Base-by-base conservation (phyloP, 2,888 invertebrate genomes). In the Brenthis daphne region DNA sequence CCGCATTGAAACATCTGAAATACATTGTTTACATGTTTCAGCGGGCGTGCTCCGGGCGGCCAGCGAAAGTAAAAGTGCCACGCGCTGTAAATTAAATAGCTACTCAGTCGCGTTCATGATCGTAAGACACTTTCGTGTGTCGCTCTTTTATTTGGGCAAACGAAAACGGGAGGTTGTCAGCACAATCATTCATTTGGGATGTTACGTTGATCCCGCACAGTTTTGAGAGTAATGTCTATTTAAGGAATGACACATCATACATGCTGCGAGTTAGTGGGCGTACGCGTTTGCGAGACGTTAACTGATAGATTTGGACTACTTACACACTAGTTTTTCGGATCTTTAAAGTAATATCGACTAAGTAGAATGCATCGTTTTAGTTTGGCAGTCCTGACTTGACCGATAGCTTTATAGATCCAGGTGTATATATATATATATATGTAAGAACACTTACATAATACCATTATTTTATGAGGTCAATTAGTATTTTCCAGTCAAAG, bases 31-130 rank as follows among this genome's bases (percentile, higher is more conserved):
- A 47, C 48, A 61, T 12, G 60, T 47, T 60, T 61, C 60, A 55
- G 48, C 58, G 54, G 54, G n/a, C 16, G 29, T 29, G 51, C 20
- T 54, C 6, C 63, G n/a, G 48, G 13, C 47, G 53, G 16, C 29
- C 6, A 33, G 66, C 33, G 67, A 56, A 61, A 60, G 67, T 67
- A 50, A 67, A 55, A 60, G 55, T 55, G 20, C 16, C 48, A 20
- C 55, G 66, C 55, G 50, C 60, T 54, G 33, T 60, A 5, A 47
- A 29, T 57, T 57, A 20, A 43, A 20, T 54, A 29, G 54, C 58
- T 53, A 57, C 43, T 12, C 29, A 24, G 48, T 12, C 47, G 56
- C n/a, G 13, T 24, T 33, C 16, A 51, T 51, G 48, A 50, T 48
- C 24, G 43, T n/a, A 20, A 57, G 20, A 51, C n/a, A 47, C 65